Percentiles rank a stretch among this genome's conserved stretches.
phyloP scores from a whole-genome alignment of 1,140 invertebrate species.

The Eriocheir sinensis region DNA sequence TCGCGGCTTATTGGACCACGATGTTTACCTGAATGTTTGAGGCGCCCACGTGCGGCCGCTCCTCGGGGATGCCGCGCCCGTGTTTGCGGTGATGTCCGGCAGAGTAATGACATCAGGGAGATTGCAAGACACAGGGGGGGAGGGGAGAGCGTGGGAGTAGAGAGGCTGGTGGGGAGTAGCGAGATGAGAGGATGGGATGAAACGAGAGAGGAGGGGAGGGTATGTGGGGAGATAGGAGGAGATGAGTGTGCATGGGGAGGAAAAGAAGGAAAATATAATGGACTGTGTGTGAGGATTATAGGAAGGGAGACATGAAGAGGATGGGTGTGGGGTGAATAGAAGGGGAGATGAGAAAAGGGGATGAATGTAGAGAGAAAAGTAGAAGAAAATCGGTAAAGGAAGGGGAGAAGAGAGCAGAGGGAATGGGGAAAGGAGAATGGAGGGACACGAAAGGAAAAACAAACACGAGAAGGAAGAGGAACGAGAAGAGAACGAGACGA shows the following conservation, averaged over 20 bases:
- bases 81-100: conserved; percentile 11
- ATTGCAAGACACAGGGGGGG: background rate
- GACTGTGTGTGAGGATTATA: background rate
- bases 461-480: too few relatives aligned
- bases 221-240: background rate
- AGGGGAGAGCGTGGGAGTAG: background rate
- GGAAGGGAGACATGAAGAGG: background rate
- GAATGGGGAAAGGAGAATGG: too few relatives aligned
- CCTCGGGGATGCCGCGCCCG: background rate
- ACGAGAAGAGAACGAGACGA: too few relatives aligned
- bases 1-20: background rate
- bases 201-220: background rate
- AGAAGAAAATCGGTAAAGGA: background rate
- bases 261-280: background rate
- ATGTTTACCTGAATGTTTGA: background rate
- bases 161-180: background rate
- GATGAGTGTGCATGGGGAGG: background rate
- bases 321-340: background rate
- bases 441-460: too few relatives aligned
- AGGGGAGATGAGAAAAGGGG: background rate
- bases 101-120: background rate
- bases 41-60: background rate
- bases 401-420: too few relatives aligned
- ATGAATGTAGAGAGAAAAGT: background rate
- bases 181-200: background rate